Conservation (phyloP, 1,140 invertebrate species). For the Plectrocnemia conspersa region DNA sequence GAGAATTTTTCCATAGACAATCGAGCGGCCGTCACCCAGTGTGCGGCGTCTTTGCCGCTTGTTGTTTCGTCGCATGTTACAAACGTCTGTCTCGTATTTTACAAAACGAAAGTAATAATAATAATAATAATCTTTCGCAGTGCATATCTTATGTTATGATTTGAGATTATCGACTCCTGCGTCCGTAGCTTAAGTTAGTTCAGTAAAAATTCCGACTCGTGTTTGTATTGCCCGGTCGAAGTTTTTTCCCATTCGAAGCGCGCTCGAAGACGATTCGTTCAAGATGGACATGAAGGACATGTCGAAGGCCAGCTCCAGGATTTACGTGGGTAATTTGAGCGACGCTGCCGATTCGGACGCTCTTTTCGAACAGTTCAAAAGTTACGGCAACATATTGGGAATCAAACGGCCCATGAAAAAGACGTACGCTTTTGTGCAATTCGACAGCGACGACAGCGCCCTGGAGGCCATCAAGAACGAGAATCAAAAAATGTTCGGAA, state of each 20-base stretch:
- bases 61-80: too few relatives aligned
- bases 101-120: too few relatives aligned
- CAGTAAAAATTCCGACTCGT: too few relatives aligned
- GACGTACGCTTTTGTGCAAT: constrained; percentile 27
- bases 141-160: too few relatives aligned
- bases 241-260: neutral
- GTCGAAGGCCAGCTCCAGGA: constrained; percentile 54
- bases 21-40: too few relatives aligned
- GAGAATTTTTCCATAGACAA: too few relatives aligned
- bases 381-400: constrained; percentile 60
- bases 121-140: too few relatives aligned
- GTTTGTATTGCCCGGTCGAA: too few relatives aligned
- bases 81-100: too few relatives aligned
- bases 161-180: too few relatives aligned
- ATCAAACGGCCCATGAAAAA: constrained; percentile 37
- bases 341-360: constrained; percentile 55
- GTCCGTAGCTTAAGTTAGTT: too few relatives aligned
- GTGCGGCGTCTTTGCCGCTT: too few relatives aligned
- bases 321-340: constrained; percentile 61
- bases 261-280: neutral
- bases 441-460: constrained; percentile 16
- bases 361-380: constrained; percentile 58
- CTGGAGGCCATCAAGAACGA: constrained; percentile 26
- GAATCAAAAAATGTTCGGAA: constrained; percentile 17
- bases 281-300: constrained; percentile 52